phyloP scores from a whole-genome alignment of 2,888 invertebrate genomes.

The Crematogaster levior region DNA sequence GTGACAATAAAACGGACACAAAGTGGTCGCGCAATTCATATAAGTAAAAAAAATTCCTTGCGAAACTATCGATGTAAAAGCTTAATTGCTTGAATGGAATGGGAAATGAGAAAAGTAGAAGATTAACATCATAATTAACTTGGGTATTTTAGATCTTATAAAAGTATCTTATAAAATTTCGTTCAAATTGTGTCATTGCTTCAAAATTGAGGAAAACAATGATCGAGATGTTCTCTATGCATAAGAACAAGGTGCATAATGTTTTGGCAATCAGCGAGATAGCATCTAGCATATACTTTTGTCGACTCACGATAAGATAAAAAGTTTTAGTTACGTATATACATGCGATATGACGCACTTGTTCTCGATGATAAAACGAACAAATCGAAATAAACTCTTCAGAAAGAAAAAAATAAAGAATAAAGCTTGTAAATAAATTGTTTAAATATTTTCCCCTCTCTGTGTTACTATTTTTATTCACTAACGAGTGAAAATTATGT shows the following conservation, averaged over 20 bases:
- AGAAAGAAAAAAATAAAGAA: not conserved
- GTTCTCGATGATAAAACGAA: not conserved
- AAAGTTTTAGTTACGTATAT: not conserved
- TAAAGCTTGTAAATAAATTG: not conserved
- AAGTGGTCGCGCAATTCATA: not conserved
- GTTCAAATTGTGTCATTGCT: not conserved
- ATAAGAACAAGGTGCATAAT: not conserved
- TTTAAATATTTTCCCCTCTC: not conserved
- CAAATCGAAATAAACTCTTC: not conserved
- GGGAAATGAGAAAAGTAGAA: not conserved
- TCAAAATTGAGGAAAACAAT: not conserved
- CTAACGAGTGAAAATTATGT: not conserved
- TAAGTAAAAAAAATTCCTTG: not conserved
- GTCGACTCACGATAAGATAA: slow-evolving; percentile 40
- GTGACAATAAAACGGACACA: slow-evolving; percentile 15
- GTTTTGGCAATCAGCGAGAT: slow-evolving; percentile 36
- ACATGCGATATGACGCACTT: not conserved
- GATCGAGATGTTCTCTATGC: not conserved
- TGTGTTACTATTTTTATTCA: slow-evolving; percentile 3
- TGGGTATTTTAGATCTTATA: not conserved
- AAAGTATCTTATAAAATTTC: not conserved
- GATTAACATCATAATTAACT: not conserved
- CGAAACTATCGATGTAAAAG: not conserved
- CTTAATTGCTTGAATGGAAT: not conserved
- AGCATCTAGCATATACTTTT: not conserved